phyloP scores from a whole-genome alignment of 2,888 invertebrate species.

The Limnephilus lunatus region DNA sequence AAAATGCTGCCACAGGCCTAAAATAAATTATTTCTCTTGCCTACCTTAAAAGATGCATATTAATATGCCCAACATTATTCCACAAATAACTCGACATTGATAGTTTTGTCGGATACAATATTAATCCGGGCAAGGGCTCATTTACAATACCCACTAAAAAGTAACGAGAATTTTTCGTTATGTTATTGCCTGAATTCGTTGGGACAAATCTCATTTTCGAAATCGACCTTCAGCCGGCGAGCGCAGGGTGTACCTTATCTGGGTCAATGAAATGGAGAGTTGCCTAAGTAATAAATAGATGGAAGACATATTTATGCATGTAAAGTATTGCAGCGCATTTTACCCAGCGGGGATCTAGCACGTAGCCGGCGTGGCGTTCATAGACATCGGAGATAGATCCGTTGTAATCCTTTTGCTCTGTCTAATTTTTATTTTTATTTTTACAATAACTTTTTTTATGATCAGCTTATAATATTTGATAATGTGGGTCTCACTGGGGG shows the following conservation, averaged over 20 bases:
- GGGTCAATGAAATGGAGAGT: not conserved
- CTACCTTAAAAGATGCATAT: too few species aligned
- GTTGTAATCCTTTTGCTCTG: not conserved
- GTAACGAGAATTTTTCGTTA: not conserved
- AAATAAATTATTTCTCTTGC: too few species aligned
- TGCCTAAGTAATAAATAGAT: not conserved
- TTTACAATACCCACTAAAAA: not conserved
- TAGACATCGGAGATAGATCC: not conserved
- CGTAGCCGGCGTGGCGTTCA: too few species aligned
- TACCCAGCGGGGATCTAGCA: not conserved
- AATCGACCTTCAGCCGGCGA: not conserved
- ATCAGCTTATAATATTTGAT: too few species aligned
- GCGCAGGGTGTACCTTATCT: not conserved
- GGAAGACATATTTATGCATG: not conserved
- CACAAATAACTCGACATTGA: too few species aligned
- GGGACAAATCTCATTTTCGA: not conserved
- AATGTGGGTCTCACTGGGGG: too few species aligned
- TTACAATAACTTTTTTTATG: too few species aligned
- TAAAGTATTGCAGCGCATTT: not conserved
- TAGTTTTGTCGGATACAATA: too few species aligned
- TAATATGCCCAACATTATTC: too few species aligned
- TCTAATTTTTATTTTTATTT: too few species aligned
- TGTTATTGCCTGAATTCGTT: not conserved
- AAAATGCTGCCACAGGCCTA: too few species aligned
- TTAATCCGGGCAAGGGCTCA: too few species aligned